Evolutionary conservation across 1,140 invertebrate genomes (phyloP), one percentile per base, ranked within the genome.

Genomic region (Drosophila nannoptera): DNA sequence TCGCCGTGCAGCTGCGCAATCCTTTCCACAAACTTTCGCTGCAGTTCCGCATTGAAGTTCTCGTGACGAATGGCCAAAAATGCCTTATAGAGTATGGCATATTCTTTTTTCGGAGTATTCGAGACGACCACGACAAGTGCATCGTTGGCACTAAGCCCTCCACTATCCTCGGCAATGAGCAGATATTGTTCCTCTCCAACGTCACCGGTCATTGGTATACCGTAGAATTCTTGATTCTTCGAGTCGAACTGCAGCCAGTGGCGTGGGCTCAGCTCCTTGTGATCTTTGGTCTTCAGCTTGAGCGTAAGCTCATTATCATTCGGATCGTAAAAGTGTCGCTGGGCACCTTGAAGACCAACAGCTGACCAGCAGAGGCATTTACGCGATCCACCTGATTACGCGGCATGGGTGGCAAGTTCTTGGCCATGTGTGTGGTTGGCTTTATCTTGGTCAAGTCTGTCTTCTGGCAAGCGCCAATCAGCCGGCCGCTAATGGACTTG

Each of bases 221-320:
- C 97, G 89, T 93, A 97, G 87, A 97, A 96, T 91, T 97, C 96
- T 87, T 96, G 95, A 90, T 96, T 97, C 63, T 94, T 95, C 3
- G 91, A 91, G 84, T 98, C 95, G 87, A 97, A 98, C 88, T 97
- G 96, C 46, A 98, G 89, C 97, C 97, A 98, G 78, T 95, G 93
- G n/a, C 92, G 89, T 0, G 91, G 60, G 1, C 93, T 91, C 31
- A 97, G 91, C 52, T 92, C 90, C 7, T 92, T 92, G 46, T 94
- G 91, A 67, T 97, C 94, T 45, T 92, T 92, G 33, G 93, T 94
- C 9, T 94, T 91, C 0, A 98, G 90, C 2, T 92, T 92, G 68
- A 98, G 91, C 48, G 93, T 93, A 2, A 86, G 12, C 61, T 93
- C 93, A 14, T 94, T 94, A 88, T 97, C 96, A 89, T 97, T 95